Percentiles rank a stretch among this genome's conserved stretches.
Evolutionary conservation across 2,888 invertebrate genomes (phyloP).

Genomic region (Caenorhabditis becei): DNA sequence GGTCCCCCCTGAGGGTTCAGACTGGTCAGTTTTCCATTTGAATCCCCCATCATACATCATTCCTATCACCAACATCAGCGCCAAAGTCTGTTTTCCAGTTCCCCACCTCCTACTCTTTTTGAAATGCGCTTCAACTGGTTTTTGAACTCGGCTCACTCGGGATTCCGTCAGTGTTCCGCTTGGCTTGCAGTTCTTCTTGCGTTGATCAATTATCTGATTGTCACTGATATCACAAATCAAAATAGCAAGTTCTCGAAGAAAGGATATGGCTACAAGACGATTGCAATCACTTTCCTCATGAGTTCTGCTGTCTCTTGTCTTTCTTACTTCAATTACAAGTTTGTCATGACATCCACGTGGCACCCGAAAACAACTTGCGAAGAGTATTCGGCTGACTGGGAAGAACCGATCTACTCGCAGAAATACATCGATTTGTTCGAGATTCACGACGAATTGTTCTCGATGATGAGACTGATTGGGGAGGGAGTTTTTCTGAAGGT

Average conservation of each 20-base stretch:
- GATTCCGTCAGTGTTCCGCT: constrained; percentile 35
- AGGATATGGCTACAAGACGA: background rate
- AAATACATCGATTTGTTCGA: background rate
- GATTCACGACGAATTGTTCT: background rate
- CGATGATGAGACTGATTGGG: background rate
- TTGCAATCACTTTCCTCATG: background rate
- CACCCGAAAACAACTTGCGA: background rate
- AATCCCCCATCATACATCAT: background rate
- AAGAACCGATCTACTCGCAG: background rate
- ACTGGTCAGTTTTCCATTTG: background rate
- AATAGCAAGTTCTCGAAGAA: constrained; percentile 11
- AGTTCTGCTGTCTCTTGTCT: constrained; percentile 1
- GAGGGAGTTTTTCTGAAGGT: constrained; percentile 21
- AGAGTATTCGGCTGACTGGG: background rate
- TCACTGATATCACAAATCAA: constrained; percentile 13
- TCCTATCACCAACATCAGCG: background rate
- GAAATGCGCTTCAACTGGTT: constrained; percentile 31
- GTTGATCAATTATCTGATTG: constrained; percentile 21
- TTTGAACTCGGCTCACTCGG: constrained; percentile 12
- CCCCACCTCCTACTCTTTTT: constrained; percentile 10
- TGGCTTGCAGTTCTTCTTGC: constrained; percentile 36
- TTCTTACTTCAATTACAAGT: constrained; percentile 2
- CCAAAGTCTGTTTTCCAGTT: constrained; percentile 8
- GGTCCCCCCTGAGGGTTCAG: background rate
- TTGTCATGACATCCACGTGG: constrained; percentile 12